Conservation (phyloP, 2,113 vertebrate genomes). For the Perca fluviatilis region DNA sequence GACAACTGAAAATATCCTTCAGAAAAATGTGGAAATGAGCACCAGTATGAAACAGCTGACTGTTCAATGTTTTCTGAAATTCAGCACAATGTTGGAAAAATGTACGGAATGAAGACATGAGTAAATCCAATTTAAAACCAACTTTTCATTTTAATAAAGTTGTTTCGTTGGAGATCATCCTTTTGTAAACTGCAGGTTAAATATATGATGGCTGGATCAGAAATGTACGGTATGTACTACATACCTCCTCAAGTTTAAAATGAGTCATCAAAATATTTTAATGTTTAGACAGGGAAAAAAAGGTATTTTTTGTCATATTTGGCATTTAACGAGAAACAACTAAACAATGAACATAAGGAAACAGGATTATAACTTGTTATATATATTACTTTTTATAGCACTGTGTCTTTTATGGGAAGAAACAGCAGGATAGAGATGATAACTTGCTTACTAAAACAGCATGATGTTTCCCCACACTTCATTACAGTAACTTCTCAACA, state of each 20-base stretch:
- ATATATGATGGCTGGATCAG: too few species aligned
- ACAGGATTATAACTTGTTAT: not conserved
- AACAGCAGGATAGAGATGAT: not conserved
- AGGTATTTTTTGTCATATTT: not conserved
- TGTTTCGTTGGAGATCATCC: not conserved
- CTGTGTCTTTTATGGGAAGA: not conserved
- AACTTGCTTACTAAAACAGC: not conserved
- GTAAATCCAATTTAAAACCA: too few species aligned
- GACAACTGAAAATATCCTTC: not conserved
- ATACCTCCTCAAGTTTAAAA: not conserved
- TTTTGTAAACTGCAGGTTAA: too few species aligned
- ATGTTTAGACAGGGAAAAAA: too few species aligned
- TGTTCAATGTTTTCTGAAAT: not conserved
- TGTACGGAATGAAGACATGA: not conserved
- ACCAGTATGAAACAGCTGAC: not conserved
- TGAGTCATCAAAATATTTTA: not conserved
- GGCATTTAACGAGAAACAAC: not conserved
- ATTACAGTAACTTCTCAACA: not conserved
- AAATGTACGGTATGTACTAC: not conserved
- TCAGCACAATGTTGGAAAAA: slow-evolving; percentile 1
- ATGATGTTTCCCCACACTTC: not conserved
- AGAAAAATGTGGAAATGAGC: not conserved
- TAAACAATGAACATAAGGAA: not conserved
- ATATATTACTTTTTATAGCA: too few species aligned
- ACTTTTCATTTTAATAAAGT: not conserved